Base-by-base conservation (phyloP, 1,140 invertebrate genomes). In the Chrysomallon squamiferum region DNA sequence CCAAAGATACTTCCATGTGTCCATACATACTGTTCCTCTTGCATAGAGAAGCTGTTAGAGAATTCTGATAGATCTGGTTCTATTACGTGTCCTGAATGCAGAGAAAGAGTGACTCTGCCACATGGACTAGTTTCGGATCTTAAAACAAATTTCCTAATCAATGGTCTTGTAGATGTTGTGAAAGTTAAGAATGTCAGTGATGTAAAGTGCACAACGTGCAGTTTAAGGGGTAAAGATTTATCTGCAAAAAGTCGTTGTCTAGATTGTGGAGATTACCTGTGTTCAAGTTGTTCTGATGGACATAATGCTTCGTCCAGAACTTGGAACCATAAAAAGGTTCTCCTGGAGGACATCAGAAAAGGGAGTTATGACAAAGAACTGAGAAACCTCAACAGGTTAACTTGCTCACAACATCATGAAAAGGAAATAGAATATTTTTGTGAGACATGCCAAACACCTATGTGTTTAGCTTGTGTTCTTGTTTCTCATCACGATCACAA, bases 141-240 rank as follows among this genome's bases (percentile, higher is more conserved):
- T 9, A 50, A 50, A 27, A 50, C 47, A 15, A 50, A 50, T 20
- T 50, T 50, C 47, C n/a, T 50, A n/a, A 50, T 50, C 47, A 50
- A 50, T 0, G 20, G 47, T 22, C 47, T 50, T n/a, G n/a, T 27
- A 11, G 47, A 50, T 7, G 25, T 50, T 1, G 11, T 50, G 47
- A 50, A 50, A 50, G n/a, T 50, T 7, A 50, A 1, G 47, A 22
- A 6, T 9, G n/a, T 9, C 47, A 50, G n/a, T 11, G 25, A n/a
- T 20, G n/a, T 50, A n/a, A 50, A 50, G n/a, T 50, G 47, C n/a
- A 50, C 47, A 20, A 27, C 47, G 9, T 50, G 47, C n/a, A 27
- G 11, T 9, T n/a, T 50, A 7, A 11, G 47, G 7, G 47, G 47
- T 7, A 50, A 27, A 20, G 20, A 11, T 50, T 50, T n/a, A 20